These are phyloP conservation scores for Thamnophis sirtalis DNA, from an alignment of 2,113 vertebrate genomes.

Conservation along the genomic window DNA sequence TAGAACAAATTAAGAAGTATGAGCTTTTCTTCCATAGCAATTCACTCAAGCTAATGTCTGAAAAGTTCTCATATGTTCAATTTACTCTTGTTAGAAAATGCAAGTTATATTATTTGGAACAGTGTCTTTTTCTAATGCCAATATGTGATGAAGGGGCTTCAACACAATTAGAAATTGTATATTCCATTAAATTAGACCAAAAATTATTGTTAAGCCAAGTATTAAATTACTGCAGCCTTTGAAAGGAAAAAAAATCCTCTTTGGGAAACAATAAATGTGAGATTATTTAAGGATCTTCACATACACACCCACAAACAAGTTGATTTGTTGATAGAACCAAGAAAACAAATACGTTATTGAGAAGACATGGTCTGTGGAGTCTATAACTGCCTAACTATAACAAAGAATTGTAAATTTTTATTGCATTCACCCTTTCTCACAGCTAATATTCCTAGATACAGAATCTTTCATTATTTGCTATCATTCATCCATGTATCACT, in stretches of 20 bases:
- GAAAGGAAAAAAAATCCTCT: not conserved
- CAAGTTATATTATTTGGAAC: not conserved
- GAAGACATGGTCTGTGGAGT: not conserved
- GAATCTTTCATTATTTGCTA: not conserved
- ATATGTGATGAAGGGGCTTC: not conserved
- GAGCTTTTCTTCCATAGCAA: not conserved
- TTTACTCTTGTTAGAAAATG: not conserved
- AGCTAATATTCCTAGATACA: not conserved
- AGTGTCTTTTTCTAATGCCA: not conserved
- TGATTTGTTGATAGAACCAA: not conserved
- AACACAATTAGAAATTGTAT: not conserved
- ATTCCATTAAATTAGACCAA: not conserved
- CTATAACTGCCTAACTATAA: not conserved
- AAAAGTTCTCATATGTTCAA: not conserved
- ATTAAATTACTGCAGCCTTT: not conserved
- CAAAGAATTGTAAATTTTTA: not conserved
- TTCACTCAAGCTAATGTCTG: not conserved
- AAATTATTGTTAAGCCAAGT: not conserved
- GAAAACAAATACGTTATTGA: not conserved
- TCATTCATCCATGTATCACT: not conserved
- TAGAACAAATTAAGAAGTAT: not conserved
- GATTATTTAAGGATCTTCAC: not conserved
- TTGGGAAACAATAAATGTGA: not conserved
- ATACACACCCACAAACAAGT: not conserved
- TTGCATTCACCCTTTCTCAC: not conserved